phyloP scores from a whole-genome alignment of 2,888 invertebrate genomes.

The Diarsia mendica region DNA sequence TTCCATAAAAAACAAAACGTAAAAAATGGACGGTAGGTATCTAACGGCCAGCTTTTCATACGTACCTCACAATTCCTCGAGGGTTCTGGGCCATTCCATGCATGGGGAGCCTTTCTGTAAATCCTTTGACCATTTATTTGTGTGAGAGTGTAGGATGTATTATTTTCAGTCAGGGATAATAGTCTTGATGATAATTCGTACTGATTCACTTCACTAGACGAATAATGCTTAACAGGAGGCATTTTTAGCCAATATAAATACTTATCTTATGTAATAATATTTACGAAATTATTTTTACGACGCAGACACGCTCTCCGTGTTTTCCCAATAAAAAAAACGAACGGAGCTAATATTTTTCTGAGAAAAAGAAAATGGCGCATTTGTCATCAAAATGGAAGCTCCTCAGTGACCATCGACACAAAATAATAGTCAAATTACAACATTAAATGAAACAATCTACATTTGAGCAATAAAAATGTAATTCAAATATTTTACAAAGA shows the following conservation, averaged over 20 bases:
- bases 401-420: conserved; percentile 65
- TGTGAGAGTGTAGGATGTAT: conserved; percentile 86
- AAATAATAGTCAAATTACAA: conserved; percentile 44
- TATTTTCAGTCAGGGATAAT: conserved; percentile 87
- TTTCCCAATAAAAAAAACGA: conserved; percentile 80
- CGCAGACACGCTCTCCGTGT: conserved; percentile 72
- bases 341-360: conserved; percentile 58
- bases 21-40: neutral
- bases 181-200: conserved; percentile 89
- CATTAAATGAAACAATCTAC: neutral
- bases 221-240: conserved; percentile 88
- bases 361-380: conserved; percentile 74
- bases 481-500: conserved; percentile 10
- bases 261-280: conserved; percentile 84
- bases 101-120: conserved; percentile 91
- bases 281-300: conserved; percentile 77
- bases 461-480: neutral
- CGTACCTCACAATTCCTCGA: conserved; percentile 92
- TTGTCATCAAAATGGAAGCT: conserved; percentile 77
- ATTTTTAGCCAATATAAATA: conserved; percentile 83
- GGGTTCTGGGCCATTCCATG: conserved; percentile 88
- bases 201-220: conserved; percentile 89
- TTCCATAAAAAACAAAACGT: neutral
- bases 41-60: conserved; percentile 1
- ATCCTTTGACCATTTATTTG: conserved; percentile 93